phyloP scores from a whole-genome alignment of 2,797 vertebrate species.

The Platyrinchus mystaceus region DNA sequence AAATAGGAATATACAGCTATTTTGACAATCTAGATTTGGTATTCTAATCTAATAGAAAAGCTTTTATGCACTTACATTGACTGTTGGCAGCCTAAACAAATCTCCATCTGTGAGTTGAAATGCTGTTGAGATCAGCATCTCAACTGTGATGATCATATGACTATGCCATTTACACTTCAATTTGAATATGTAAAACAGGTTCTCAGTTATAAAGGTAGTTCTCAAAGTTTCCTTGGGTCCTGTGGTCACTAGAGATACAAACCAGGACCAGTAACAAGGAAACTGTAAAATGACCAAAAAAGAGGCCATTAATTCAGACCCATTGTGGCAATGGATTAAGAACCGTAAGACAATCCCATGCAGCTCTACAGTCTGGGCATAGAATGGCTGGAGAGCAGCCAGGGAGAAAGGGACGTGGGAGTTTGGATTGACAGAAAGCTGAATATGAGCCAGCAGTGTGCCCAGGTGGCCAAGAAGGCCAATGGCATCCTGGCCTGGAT shows the following conservation, averaged over 20 bases:
- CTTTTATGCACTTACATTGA: slow-evolving; percentile 27
- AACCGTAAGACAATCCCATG: background rate
- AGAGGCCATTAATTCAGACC: background rate
- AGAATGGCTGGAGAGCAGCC: too few relatives aligned
- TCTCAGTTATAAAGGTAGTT: background rate
- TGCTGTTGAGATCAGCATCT: too few relatives aligned
- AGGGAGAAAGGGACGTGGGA: too few relatives aligned
- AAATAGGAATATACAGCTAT: background rate
- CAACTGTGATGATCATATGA: background rate
- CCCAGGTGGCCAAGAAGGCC: too few relatives aligned
- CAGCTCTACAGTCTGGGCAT: too few relatives aligned
- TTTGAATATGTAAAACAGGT: background rate
- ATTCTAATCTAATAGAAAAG: slow-evolving; percentile 49
- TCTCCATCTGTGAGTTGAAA: background rate
- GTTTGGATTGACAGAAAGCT: too few relatives aligned
- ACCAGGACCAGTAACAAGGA: background rate
- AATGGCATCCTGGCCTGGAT: too few relatives aligned
- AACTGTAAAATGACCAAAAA: background rate
- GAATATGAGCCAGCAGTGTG: too few relatives aligned
- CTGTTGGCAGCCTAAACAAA: slow-evolving; percentile 10
- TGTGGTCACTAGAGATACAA: background rate
- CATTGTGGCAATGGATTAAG: background rate
- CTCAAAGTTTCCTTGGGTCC: background rate
- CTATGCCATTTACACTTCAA: background rate
- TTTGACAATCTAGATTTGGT: background rate